Percentiles rank a stretch among this genome's conserved stretches.
These are phyloP conservation scores for Drosophila leonis DNA, from an alignment of 2,888 invertebrate species.

Conservation along the genomic window DNA sequence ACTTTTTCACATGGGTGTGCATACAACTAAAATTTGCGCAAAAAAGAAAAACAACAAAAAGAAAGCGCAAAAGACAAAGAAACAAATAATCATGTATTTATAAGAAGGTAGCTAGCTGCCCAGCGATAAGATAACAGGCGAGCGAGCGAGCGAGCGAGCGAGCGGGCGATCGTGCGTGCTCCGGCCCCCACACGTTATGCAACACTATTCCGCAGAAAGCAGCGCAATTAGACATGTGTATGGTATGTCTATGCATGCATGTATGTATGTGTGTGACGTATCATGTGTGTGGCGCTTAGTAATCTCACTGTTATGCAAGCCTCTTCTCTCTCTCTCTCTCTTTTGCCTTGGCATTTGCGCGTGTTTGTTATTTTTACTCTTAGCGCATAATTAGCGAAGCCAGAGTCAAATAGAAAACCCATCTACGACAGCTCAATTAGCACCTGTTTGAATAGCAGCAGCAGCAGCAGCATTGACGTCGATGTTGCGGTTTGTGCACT, in stretches of 20 bases:
- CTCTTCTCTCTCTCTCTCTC: not conserved
- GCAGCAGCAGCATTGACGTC: not conserved
- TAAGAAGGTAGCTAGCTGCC: slow-evolving; percentile 25
- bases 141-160: not conserved
- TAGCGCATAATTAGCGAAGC: slow-evolving; percentile 24
- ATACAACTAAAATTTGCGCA: slow-evolving; percentile 10
- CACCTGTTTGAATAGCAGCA: slow-evolving; percentile 9
- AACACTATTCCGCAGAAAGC: not conserved
- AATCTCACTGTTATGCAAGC: slow-evolving; percentile 41
- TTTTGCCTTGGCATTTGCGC: not conserved
- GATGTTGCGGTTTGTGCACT: slow-evolving; percentile 27
- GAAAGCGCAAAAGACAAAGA: not conserved
- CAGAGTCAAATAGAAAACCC: slow-evolving; percentile 10
- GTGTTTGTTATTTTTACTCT: slow-evolving; percentile 9
- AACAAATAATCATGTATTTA: slow-evolving; percentile 16
- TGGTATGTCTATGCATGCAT: not conserved
- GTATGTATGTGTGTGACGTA: slow-evolving; percentile 13
- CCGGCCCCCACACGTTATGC: slow-evolving; percentile 2
- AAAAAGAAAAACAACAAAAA: slow-evolving; percentile 2
- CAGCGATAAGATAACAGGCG: slow-evolving; percentile 46
- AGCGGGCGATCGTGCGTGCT: not conserved
- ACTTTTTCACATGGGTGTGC: slow-evolving; percentile 33
- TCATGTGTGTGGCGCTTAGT: slow-evolving; percentile 13
- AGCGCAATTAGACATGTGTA: not conserved
- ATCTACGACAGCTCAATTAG: slow-evolving; percentile 46